Percentiles rank a stretch among this genome's conserved stretches.
These are phyloP conservation scores for Cyprinus carpio DNA, from an alignment of 2,113 vertebrate genomes.

Conservation along the genomic window DNA sequence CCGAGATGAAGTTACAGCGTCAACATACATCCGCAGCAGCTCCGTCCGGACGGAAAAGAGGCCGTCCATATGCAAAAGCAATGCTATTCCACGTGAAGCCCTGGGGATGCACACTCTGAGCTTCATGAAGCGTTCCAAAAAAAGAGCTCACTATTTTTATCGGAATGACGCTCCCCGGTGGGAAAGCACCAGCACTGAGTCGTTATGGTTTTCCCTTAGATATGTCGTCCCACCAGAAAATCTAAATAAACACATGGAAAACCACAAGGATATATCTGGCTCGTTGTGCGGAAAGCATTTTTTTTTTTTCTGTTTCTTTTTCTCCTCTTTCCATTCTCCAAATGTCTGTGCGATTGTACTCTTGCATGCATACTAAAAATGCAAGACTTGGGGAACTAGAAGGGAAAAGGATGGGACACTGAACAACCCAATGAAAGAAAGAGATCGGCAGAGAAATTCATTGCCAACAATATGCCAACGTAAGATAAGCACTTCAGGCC, in stretches of 20 bases:
- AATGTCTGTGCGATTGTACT: constrained; percentile 69
- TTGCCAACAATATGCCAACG: not conserved
- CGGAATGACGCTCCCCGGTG: constrained; percentile 66
- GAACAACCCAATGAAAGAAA: not conserved
- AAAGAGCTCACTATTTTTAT: constrained; percentile 73
- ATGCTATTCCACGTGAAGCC: constrained; percentile 51
- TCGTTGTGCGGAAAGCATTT: constrained; percentile 70
- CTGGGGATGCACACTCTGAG: constrained; percentile 62
- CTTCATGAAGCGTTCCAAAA: constrained; percentile 65
- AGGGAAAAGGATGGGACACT: not conserved
- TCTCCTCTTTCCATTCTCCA: constrained; percentile 33
- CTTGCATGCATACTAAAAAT: constrained; percentile 60
- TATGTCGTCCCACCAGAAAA: constrained; percentile 73
- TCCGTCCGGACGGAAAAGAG: constrained; percentile 1
- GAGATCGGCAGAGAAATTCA: not conserved
- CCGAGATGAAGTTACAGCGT: constrained; percentile 29
- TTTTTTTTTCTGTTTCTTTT: constrained; percentile 27
- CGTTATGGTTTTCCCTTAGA: constrained; percentile 71
- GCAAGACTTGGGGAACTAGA: constrained; percentile 43
- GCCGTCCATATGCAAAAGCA: constrained; percentile 31
- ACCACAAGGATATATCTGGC: constrained; percentile 75
- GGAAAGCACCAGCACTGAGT: constrained; percentile 73
- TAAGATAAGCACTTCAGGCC: not conserved
- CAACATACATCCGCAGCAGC: constrained; percentile 34
- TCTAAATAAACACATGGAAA: constrained; percentile 77